A percentile compares a stretch with the other conserved stretches of the same genome.
Conservation (phyloP, 2,113 vertebrate genomes). For the Campylomormyrus numenius region DNA sequence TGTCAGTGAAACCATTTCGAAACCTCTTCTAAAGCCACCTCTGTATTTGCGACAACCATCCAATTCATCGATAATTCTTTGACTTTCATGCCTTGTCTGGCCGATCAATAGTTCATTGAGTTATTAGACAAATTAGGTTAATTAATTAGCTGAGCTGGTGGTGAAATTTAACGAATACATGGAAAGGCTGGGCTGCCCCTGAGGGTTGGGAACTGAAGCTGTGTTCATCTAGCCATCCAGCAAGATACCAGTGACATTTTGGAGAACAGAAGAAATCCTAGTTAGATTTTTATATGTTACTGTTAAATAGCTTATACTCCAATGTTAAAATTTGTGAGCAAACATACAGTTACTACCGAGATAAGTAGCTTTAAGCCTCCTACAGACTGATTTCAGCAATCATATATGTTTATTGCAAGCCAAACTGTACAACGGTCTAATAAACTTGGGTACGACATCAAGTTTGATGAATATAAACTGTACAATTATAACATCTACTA, state of each 20-base stretch:
- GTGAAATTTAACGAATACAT: not conserved
- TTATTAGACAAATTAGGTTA: not conserved
- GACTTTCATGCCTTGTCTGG: not conserved
- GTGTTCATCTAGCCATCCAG: not conserved
- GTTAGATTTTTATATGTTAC: not conserved
- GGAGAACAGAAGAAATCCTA: not conserved
- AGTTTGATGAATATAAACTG: not conserved
- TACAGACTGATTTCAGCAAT: not conserved
- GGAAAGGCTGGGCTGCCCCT: not conserved
- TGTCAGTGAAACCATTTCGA: not conserved
- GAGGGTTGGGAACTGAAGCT: not conserved
- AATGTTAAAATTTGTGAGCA: not conserved
- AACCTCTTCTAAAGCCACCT: not conserved
- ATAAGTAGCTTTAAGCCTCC: not conserved
- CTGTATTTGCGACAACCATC: not conserved
- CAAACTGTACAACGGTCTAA: not conserved
- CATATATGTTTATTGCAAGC: not conserved
- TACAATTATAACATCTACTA: not conserved
- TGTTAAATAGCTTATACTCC: not conserved
- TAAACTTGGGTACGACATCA: not conserved
- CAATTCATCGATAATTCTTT: not conserved
- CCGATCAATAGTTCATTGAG: not conserved
- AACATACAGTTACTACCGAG: not conserved
- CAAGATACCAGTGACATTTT: not conserved
- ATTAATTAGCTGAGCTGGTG: not conserved